Conservation (phyloP, 2,888 invertebrate species). For the Neoaliturus tenellus region DNA sequence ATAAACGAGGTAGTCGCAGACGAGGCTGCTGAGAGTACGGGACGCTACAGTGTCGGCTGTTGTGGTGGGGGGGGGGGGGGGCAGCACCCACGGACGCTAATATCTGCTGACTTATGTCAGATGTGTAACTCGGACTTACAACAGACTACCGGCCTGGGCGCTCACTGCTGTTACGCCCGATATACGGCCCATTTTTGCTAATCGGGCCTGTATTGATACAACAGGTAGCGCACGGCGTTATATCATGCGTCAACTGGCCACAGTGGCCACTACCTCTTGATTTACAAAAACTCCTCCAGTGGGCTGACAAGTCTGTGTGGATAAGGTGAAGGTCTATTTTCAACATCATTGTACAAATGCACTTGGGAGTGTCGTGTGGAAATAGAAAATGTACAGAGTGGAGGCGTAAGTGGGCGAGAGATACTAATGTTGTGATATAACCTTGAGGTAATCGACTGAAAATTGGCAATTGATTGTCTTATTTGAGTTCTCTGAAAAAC, state of each 20-base stretch:
- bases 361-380: no score
- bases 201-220: conserved; percentile 7
- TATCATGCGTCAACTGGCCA: neutral
- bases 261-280: conserved; percentile 1
- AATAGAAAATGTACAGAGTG: no score
- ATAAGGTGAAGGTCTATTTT: no score
- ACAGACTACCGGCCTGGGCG: neutral
- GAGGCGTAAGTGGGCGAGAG: no score
- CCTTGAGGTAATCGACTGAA: no score
- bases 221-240: neutral
- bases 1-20: no score
- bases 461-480: no score
- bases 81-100: neutral
- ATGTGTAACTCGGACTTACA: neutral
- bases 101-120: neutral
- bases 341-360: no score
- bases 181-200: neutral
- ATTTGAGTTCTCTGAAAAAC: no score
- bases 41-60: no score
- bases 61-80: neutral
- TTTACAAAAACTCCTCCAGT: neutral
- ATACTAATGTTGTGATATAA: no score
- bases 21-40: no score
- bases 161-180: neutral
- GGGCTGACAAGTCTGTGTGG: neutral